Evolutionary conservation across 2,113 vertebrate species (phyloP), one percentile per base, ranked within the genome.

Genomic region (Cyanistes caeruleus): DNA sequence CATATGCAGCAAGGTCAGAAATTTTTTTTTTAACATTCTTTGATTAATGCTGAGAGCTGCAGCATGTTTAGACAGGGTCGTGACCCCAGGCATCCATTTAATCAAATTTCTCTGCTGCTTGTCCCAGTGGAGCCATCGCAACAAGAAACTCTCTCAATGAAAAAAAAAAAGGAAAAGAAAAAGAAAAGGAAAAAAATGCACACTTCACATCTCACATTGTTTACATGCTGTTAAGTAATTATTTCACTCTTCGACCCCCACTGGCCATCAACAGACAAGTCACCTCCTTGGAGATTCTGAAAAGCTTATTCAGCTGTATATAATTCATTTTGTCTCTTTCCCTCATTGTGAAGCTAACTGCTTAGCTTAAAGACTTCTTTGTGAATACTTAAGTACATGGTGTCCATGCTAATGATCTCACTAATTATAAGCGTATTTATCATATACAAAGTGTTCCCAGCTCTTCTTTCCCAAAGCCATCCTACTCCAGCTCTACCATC

Each of bases 11-110:
- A 98, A 98, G 98, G 98, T 98, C 98, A 99, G 97, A 97, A 97
- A 95, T 97, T 97, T 98, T 97, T 98, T 93, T 92, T 93, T 80
- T 77, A 98, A 96, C 96, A 86, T 98, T 98, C 97, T 98, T 98
- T 98, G 98, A 99, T 99, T 99, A 98, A 98, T 98, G 98, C 98
- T 98, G 98, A 98, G 97, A 98, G 98, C 98, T 97, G 98, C 96
- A 98, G 98, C 97, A 97, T 98, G 97, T 98, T 98, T 98, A 98
- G 98, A 98, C 98, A 98, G 97, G 98, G 98, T 98, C 98, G 16
- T 58, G 98, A 98, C 98, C 98, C 90, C 96, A 98, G 97, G 98
- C 98, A 98, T 98, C 98, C 98, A 99, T 98, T 99, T 99, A 99
- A 99, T 99, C 98, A 98, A 98, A 98, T 99, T 98, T 98, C 97